A percentile compares a stretch with the other conserved stretches of the same genome.
Conservation (phyloP, 2,113 vertebrate species). For the Electrona antarctica region DNA sequence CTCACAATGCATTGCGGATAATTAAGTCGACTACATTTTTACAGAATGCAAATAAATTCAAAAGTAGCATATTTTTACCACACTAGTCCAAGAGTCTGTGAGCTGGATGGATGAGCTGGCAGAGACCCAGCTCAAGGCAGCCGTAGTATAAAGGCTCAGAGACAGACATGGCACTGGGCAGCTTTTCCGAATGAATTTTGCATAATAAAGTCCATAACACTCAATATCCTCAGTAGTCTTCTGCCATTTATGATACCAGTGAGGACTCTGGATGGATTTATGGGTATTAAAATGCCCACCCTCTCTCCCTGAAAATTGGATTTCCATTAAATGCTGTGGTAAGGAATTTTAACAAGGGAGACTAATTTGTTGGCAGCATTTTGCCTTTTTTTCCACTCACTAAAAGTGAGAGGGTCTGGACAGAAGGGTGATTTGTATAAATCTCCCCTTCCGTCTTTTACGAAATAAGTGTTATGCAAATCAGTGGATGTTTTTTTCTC, state of each 20-base stretch:
- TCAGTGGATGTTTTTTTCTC: neutral
- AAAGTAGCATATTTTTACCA: constrained; percentile 52
- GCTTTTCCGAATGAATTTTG: constrained; percentile 44
- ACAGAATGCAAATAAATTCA: neutral
- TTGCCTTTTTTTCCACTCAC: constrained; percentile 41
- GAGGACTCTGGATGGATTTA: constrained; percentile 57
- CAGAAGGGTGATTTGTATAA: constrained; percentile 26
- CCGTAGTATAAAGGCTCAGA: constrained; percentile 51
- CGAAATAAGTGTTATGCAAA: constrained; percentile 30
- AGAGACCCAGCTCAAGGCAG: constrained; percentile 48
- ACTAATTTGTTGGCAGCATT: constrained; percentile 55
- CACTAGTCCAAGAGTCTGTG: constrained; percentile 44
- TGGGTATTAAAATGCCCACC: constrained; percentile 63
- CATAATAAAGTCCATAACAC: constrained; percentile 59
- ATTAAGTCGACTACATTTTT: neutral
- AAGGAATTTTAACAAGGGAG: constrained; percentile 71
- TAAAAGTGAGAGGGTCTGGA: constrained; percentile 20
- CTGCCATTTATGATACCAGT: constrained; percentile 45
- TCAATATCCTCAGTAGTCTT: constrained; percentile 54
- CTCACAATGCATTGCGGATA: too few relatives aligned
- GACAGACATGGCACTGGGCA: constrained; percentile 50
- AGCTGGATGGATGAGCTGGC: constrained; percentile 53
- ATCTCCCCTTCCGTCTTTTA: constrained; percentile 4
- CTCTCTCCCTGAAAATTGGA: constrained; percentile 64
- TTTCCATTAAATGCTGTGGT: constrained; percentile 73